Evolutionary conservation across 2,797 vertebrate species (phyloP).

Genomic region (Salmo trutta): DNA sequence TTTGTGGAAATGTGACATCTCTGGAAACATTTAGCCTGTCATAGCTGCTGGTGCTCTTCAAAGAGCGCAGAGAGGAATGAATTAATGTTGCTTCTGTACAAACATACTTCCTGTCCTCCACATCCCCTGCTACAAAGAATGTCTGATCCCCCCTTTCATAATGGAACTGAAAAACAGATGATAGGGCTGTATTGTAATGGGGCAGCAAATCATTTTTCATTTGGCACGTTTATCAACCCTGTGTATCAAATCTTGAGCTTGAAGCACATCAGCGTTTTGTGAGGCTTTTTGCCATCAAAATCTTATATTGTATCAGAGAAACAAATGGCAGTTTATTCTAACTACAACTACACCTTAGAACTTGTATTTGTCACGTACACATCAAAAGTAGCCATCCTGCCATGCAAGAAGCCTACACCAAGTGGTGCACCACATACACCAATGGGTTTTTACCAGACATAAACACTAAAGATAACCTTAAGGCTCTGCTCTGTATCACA

Average conservation of each 20-base stretch:
- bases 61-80: constrained; percentile 76
- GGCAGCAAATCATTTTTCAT: constrained; percentile 64
- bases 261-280: constrained; percentile 43
- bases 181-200: constrained; percentile 47
- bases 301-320: not conserved
- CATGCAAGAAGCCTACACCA: not conserved
- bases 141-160: constrained; percentile 51
- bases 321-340: not conserved
- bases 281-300: not conserved
- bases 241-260: constrained; percentile 24
- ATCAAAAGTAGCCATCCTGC: not conserved
- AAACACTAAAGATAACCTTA: not conserved
- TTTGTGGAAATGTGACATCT: constrained; percentile 83
- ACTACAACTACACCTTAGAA: not conserved
- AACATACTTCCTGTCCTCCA: constrained; percentile 72
- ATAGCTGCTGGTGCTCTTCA: constrained; percentile 76
- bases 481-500: not conserved
- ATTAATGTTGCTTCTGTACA: constrained; percentile 81
- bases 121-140: constrained; percentile 63
- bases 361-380: not conserved
- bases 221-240: constrained; percentile 32
- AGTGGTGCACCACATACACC: not conserved
- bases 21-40: constrained; percentile 83
- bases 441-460: not conserved
- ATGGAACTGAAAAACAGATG: constrained; percentile 58